Evolutionary conservation across 2,797 vertebrate genomes (phyloP).

Genomic region (Tapera naevia): DNA sequence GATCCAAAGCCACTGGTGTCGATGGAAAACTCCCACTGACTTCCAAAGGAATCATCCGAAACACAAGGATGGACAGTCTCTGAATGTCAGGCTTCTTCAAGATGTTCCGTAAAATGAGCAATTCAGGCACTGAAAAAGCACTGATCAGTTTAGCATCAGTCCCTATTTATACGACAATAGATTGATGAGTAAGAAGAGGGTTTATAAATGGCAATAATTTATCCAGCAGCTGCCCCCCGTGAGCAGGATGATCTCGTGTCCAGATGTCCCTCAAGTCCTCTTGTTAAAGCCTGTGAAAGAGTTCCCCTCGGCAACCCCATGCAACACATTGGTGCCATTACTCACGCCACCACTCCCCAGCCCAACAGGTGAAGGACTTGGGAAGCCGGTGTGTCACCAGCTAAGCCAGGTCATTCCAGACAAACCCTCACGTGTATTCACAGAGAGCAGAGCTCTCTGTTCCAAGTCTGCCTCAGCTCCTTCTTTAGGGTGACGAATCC

Average conservation of each 20-base stretch:
- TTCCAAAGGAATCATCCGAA: not conserved
- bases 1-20: not conserved
- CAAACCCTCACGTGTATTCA: no score
- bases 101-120: not conserved
- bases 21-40: not conserved
- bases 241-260: not conserved
- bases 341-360: no score
- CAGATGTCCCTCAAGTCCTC: not conserved
- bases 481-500: no score
- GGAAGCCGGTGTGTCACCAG: no score
- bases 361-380: no score
- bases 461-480: no score
- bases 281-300: fast-evolving
- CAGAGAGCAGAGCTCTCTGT: no score
- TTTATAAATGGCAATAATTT: no score
- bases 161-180: no score
- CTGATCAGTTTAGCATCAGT: not conserved
- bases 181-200: no score
- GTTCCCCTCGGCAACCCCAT: not conserved
- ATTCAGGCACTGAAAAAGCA: not conserved
- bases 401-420: no score
- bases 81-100: not conserved
- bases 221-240: not conserved
- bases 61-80: not conserved
- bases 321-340: not conserved